Percentiles rank a stretch among this genome's conserved stretches.
These are phyloP conservation scores for Caradrina clavipalpis DNA, from an alignment of 2,888 invertebrate genomes.

Conservation along the genomic window DNA sequence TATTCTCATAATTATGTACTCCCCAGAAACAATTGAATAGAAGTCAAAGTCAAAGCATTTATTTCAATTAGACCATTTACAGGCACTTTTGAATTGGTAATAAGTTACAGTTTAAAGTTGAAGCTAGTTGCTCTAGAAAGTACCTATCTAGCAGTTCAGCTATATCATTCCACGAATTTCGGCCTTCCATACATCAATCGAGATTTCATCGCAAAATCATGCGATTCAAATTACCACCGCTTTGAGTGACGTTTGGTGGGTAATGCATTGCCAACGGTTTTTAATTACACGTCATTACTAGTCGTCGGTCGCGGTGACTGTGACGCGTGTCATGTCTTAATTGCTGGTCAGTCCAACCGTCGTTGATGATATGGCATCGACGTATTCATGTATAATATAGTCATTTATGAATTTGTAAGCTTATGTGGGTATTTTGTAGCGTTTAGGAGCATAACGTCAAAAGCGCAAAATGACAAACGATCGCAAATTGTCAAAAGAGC, in stretches of 20 bases:
- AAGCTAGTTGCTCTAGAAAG: too few species aligned
- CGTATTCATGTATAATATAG: background rate
- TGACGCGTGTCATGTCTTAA: slow-evolving; percentile 50
- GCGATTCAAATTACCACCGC: slow-evolving; percentile 27
- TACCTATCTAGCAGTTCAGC: too few species aligned
- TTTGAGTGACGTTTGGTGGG: slow-evolving; percentile 34
- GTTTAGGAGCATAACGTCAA: too few species aligned
- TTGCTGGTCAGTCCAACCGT: slow-evolving; percentile 38
- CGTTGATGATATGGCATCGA: slow-evolving; percentile 5
- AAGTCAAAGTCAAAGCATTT: too few species aligned
- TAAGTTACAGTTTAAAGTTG: too few species aligned
- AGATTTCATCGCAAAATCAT: slow-evolving; percentile 24
- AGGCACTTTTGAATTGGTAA: too few species aligned
- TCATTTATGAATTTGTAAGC: background rate
- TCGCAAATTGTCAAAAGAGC: too few species aligned
- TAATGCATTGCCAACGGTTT: slow-evolving; percentile 40
- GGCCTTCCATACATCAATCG: background rate
- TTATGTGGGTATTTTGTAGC: background rate
- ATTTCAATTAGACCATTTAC: too few species aligned
- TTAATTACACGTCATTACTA: slow-evolving; percentile 51
- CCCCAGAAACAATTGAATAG: too few species aligned
- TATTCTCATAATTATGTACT: too few species aligned
- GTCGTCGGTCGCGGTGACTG: background rate
- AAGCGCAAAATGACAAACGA: too few species aligned
- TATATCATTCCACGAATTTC: slow-evolving; percentile 3